Evolutionary conservation across 1,140 invertebrate species (phyloP), one percentile per base, ranked within the genome.

Genomic region (Cryptotermes secundus): DNA sequence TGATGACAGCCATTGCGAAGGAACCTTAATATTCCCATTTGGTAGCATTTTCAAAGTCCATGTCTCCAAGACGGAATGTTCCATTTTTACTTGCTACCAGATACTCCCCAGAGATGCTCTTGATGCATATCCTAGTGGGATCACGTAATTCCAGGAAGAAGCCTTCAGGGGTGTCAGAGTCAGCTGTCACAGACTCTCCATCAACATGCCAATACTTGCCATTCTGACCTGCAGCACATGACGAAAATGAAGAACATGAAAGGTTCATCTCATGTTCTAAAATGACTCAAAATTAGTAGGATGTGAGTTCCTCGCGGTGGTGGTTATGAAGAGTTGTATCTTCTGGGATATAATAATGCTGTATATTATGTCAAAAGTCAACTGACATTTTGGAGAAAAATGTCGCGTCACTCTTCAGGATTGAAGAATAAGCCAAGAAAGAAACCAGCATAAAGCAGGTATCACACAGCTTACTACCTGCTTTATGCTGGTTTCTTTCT

Each of bases 61-160:
- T 92, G 83, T 95, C 95, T 38, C 95, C 95, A 59, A 98, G 93
- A 88, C 95, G 95, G 91, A 99, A 95, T 84, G 94, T 93, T 81
- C 98, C 98, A 90, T 99, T 99, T 91, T 99, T 99, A 88, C 96
- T 96, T 83, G 97, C 97, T 84, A 95, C 93, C 84, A 99, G 90
- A 91, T 98, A 99, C 88, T 94, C 93, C 79, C 96, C 96, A 85
- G 91, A 90, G 12, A 84, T 80, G 14, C 88, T 88, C 84, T 97
- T 97, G 90, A 99, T 97, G 90, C 96, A 96, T 87, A 99, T 94
- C 87, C 96, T 93, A 83, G 97, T 97, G 14, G 97, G 96, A 89
- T 98, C 97, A 84, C 96, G 94, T 84, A 99, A 92, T 91, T 99
- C 97, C 86, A 99, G 92, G 88, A 96, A 96, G 92, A 99, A 99